A percentile compares a stretch with the other conserved stretches of the same genome.
Evolutionary conservation across 2,113 vertebrate genomes (phyloP).

Genomic region (Aegotheles bennettii): DNA sequence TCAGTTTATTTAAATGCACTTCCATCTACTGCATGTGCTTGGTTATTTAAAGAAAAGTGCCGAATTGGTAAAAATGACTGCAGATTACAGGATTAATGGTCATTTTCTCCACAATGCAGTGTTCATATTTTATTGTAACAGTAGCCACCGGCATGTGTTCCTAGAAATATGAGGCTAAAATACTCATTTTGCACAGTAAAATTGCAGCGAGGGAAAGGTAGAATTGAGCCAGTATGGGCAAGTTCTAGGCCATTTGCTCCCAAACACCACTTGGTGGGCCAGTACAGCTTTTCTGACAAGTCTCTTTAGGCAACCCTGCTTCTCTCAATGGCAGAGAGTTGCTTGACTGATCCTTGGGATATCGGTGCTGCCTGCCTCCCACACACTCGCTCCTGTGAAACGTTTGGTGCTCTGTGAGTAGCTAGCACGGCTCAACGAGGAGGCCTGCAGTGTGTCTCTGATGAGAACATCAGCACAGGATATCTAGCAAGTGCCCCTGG

Average conservation of each 20-base stretch:
- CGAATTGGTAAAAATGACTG: slow-evolving; percentile 32
- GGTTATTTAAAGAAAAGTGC: slow-evolving; percentile 50
- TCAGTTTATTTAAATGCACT: slow-evolving; percentile 41
- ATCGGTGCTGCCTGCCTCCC: background rate
- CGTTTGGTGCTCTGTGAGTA: rapidly evolving
- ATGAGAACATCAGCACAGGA: background rate
- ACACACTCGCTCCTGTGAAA: rapidly evolving
- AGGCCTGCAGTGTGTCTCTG: rapidly evolving
- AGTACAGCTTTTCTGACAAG: background rate
- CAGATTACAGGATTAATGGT: slow-evolving; percentile 57
- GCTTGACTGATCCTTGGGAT: background rate
- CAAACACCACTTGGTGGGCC: background rate
- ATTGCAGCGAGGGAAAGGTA: background rate
- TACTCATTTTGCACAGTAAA: slow-evolving; percentile 24
- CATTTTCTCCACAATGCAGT: slow-evolving; percentile 36
- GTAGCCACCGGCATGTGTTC: slow-evolving; percentile 51
- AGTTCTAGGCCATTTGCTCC: slow-evolving; percentile 30
- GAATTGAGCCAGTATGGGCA: background rate
- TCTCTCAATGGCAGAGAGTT: background rate
- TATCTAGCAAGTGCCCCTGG: background rate
- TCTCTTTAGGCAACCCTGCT: background rate
- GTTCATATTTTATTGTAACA: slow-evolving; percentile 54
- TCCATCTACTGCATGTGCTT: slow-evolving; percentile 8
- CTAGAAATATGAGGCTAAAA: slow-evolving; percentile 48
- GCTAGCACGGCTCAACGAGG: rapidly evolving